These are phyloP conservation scores for Bryconaethiops microstoma DNA, from an alignment of 2,797 vertebrate species.

Conservation along the genomic window DNA sequence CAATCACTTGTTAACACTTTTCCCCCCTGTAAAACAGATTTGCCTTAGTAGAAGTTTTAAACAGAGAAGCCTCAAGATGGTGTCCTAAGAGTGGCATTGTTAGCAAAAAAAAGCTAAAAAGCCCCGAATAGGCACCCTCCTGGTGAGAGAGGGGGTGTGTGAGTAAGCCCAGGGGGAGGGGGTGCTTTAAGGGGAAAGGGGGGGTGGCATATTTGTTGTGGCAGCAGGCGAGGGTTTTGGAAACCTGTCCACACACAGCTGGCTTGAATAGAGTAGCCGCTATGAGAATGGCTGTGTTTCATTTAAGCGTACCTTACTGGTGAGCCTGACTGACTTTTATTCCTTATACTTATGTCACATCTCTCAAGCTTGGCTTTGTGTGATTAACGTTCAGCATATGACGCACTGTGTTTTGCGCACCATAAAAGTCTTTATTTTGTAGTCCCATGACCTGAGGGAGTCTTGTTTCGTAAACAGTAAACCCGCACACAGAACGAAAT, in stretches of 20 bases:
- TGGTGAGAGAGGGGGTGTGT: slow-evolving; percentile 64
- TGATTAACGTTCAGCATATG: no score
- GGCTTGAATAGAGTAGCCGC: slow-evolving; percentile 30
- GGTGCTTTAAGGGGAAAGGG: slow-evolving; percentile 54
- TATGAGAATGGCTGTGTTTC: slow-evolving; percentile 54
- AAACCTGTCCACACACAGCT: slow-evolving; percentile 56
- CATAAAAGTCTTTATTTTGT: background rate
- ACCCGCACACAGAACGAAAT: background rate
- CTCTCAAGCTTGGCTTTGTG: background rate
- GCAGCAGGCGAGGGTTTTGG: slow-evolving; percentile 51
- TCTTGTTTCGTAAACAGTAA: slow-evolving; percentile 2
- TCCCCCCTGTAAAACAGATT: no score
- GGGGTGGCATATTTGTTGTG: slow-evolving; percentile 66
- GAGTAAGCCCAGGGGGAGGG: slow-evolving; percentile 61
- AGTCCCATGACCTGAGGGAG: background rate
- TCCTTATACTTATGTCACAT: no score
- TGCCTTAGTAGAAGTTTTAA: slow-evolving; percentile 5
- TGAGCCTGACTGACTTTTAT: background rate
- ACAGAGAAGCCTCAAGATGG: slow-evolving; percentile 1
- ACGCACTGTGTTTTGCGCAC: background rate
- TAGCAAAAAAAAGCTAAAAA: slow-evolving; percentile 67
- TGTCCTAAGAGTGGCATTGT: slow-evolving; percentile 65
- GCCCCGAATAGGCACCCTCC: slow-evolving; percentile 67
- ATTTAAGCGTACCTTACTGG: slow-evolving; percentile 11
- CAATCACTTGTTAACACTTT: background rate